These are phyloP conservation scores for Ellobium chinense DNA, from an alignment of 2,888 invertebrate species.

Conservation along the genomic window DNA sequence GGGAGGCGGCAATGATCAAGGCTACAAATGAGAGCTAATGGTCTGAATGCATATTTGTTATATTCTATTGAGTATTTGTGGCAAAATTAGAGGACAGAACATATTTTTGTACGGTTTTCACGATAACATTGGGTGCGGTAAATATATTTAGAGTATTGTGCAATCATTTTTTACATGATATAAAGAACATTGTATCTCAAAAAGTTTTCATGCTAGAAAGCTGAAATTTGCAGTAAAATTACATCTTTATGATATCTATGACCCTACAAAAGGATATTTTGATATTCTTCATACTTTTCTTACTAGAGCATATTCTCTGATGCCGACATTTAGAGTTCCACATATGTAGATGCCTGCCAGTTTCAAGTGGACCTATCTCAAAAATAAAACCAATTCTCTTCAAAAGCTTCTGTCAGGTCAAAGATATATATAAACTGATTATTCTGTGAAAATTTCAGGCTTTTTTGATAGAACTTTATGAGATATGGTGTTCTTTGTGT, in stretches of 20 bases:
- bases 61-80: neutral
- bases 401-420: neutral
- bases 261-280: neutral
- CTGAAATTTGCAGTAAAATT: neutral
- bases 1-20: neutral
- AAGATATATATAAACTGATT: neutral
- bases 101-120: neutral
- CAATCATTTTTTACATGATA: neutral
- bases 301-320: neutral
- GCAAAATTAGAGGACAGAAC: neutral
- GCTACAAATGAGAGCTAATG: neutral
- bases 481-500: neutral
- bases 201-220: constrained; percentile 1
- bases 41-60: neutral
- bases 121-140: neutral
- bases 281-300: neutral
- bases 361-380: neutral
- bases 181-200: neutral
- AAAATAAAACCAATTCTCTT: neutral
- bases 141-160: neutral
- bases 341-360: neutral
- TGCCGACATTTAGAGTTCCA: neutral
- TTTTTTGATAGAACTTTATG: neutral
- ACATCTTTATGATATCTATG: neutral
- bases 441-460: neutral